Conservation (phyloP, 2,888 invertebrate species). For the Trissoscelio sp. region DNA sequence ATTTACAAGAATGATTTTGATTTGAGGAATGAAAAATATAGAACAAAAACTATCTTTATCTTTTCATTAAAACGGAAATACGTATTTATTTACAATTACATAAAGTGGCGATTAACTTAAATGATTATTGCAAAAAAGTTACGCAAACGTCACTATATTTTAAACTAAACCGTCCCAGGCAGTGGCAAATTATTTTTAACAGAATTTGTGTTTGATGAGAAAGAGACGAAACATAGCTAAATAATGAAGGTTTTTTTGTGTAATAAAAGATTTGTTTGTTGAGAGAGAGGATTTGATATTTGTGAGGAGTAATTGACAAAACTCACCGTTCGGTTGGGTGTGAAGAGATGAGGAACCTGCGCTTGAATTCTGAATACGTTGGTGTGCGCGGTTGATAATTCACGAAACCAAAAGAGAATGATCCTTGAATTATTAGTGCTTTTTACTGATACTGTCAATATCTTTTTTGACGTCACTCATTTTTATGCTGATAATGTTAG, state of each 20-base stretch:
- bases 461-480: slow-evolving; percentile 60
- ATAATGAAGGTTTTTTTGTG: too few relatives aligned
- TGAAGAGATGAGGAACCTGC: slow-evolving; percentile 16
- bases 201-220: too few relatives aligned
- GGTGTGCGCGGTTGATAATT: slow-evolving; percentile 9
- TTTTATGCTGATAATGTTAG: slow-evolving; percentile 55
- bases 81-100: slow-evolving; percentile 2
- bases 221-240: too few relatives aligned
- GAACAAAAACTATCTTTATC: too few relatives aligned
- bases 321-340: slow-evolving; percentile 33
- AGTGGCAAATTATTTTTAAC: too few relatives aligned
- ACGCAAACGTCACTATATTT: neutral
- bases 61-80: slow-evolving; percentile 2
- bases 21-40: too few relatives aligned
- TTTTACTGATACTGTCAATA: slow-evolving; percentile 63
- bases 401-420: slow-evolving; percentile 8
- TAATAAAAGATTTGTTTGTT: too few relatives aligned
- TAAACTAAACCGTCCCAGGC: too few relatives aligned
- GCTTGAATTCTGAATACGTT: slow-evolving; percentile 7
- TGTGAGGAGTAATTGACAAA: too few relatives aligned
- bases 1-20: too few relatives aligned
- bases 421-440: slow-evolving; percentile 39
- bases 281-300: too few relatives aligned
- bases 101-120: neutral
- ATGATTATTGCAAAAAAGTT: neutral